Evolutionary conservation across 2,797 vertebrate species (phyloP).

Genomic region (Sciurus carolinensis): DNA sequence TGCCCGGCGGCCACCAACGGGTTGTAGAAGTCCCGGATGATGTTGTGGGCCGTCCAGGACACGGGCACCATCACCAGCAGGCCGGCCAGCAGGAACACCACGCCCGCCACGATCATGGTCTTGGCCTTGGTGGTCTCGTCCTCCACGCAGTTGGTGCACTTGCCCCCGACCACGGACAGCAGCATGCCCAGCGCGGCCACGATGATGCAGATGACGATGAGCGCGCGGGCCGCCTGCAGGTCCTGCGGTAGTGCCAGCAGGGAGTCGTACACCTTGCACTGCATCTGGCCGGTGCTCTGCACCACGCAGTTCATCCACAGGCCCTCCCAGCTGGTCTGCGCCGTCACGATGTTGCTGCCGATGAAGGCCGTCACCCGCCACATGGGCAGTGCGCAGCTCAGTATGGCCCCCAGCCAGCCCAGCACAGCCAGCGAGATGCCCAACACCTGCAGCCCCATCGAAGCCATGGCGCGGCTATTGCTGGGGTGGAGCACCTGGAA

Average conservation of each 20-base stretch:
- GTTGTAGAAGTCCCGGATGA: slow-evolving; percentile 96
- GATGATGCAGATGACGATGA: slow-evolving; percentile 92
- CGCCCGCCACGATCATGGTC: slow-evolving; percentile 92
- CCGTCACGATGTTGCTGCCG: slow-evolving; percentile 95
- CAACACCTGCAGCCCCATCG: slow-evolving; percentile 96
- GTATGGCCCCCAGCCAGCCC: slow-evolving; percentile 94
- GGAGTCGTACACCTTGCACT: slow-evolving; percentile 96
- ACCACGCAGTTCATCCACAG: slow-evolving; percentile 98
- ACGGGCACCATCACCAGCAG: slow-evolving; percentile 93
- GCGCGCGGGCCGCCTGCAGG: slow-evolving; percentile 94
- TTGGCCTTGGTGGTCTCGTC: slow-evolving; percentile 93
- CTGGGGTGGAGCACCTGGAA: not conserved
- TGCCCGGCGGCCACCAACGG: slow-evolving; percentile 91
- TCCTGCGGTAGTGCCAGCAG: slow-evolving; percentile 94
- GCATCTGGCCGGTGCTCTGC: slow-evolving; percentile 98
- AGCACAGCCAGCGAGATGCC: slow-evolving; percentile 93
- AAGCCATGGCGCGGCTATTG: slow-evolving; percentile 90
- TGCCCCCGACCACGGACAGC: slow-evolving; percentile 92
- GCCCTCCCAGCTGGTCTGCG: slow-evolving; percentile 96
- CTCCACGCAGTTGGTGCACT: slow-evolving; percentile 97
- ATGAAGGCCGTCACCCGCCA: slow-evolving; percentile 96
- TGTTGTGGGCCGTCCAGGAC: slow-evolving; percentile 94
- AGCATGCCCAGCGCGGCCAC: slow-evolving; percentile 92
- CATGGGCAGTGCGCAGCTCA: slow-evolving; percentile 95
- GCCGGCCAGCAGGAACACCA: slow-evolving; percentile 92